Evolutionary conservation across 2,113 vertebrate species (phyloP).

Genomic region (Semnornis frantzii): DNA sequence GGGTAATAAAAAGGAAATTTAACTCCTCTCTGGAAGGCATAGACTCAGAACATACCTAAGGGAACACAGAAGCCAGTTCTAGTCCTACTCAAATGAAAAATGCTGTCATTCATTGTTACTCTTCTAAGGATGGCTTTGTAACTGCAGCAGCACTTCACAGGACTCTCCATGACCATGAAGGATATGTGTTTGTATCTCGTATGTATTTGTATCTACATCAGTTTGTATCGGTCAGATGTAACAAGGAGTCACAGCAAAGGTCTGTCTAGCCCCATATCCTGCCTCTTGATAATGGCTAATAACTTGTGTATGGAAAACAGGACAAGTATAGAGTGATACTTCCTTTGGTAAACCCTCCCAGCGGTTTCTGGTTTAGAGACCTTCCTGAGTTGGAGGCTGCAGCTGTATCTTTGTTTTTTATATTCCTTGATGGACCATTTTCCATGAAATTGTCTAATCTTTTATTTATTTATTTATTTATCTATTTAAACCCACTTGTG

Average conservation of each 20-base stretch:
- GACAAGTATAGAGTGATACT: not conserved
- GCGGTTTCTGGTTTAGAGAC: slow-evolving; percentile 41
- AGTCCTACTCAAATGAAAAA: not conserved
- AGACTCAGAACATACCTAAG: not conserved
- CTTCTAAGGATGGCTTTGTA: not conserved
- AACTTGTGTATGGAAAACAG: slow-evolving; percentile 53
- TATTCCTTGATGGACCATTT: slow-evolving; percentile 58
- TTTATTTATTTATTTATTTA: not conserved
- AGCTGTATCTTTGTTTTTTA: slow-evolving; percentile 47
- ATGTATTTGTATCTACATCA: not conserved
- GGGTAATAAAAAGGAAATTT: not conserved
- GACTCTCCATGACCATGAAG: accelerated
- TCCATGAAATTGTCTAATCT: slow-evolving; percentile 40
- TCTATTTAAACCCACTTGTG: slow-evolving; percentile 44
- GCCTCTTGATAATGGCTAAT: slow-evolving; percentile 41
- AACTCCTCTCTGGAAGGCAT: not conserved
- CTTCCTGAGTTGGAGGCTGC: slow-evolving; percentile 51
- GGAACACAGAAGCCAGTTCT: not conserved
- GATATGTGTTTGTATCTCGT: not conserved
- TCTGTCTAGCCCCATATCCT: slow-evolving; percentile 45
- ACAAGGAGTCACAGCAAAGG: not conserved
- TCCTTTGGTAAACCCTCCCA: slow-evolving; percentile 54
- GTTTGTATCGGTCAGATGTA: not conserved
- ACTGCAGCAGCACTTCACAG: not conserved
- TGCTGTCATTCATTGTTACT: not conserved